Evolutionary conservation across 2,888 invertebrate genomes (phyloP).

Genomic region (Dastarcus helophoroides): DNA sequence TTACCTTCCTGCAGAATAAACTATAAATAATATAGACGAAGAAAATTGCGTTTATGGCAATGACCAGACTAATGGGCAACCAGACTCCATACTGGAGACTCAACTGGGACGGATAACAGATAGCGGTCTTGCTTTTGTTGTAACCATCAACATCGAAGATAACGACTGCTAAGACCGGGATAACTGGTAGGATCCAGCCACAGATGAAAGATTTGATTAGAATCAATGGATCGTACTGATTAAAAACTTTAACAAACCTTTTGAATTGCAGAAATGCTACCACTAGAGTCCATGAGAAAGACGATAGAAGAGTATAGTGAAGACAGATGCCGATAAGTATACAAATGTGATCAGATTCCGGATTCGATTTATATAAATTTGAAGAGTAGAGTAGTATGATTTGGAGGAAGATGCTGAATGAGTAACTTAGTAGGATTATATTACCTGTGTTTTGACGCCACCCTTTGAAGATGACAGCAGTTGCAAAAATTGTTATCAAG

Average conservation of each 20-base stretch:
- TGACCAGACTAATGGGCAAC: constrained; percentile 42
- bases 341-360: constrained; percentile 37
- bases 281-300: constrained; percentile 63
- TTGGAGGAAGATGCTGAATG: constrained; percentile 24
- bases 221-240: too few species aligned
- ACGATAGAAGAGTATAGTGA: constrained; percentile 57
- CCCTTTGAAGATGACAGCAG: constrained; percentile 44
- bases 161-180: constrained; percentile 42
- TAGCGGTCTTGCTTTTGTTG: constrained; percentile 30
- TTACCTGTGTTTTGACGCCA: constrained; percentile 42
- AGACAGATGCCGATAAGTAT: constrained; percentile 47
- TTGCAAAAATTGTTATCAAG: constrained; percentile 39
- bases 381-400: constrained; percentile 32
- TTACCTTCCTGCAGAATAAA: constrained; percentile 34
- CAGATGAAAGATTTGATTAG: constrained; percentile 49
- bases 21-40: constrained; percentile 45
- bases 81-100: constrained; percentile 45
- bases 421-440: constrained; percentile 27
- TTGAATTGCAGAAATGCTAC: constrained; percentile 57
- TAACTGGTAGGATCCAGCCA: constrained; percentile 49
- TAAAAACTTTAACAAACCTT: constrained; percentile 52
- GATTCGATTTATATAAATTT: constrained; percentile 25
- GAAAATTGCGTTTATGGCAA: constrained; percentile 45
- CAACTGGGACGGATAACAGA: constrained; percentile 46
- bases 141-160: constrained; percentile 40